Evolutionary conservation across 2,888 invertebrate species (phyloP).

Genomic region (Caenorhabditis sp.): DNA sequence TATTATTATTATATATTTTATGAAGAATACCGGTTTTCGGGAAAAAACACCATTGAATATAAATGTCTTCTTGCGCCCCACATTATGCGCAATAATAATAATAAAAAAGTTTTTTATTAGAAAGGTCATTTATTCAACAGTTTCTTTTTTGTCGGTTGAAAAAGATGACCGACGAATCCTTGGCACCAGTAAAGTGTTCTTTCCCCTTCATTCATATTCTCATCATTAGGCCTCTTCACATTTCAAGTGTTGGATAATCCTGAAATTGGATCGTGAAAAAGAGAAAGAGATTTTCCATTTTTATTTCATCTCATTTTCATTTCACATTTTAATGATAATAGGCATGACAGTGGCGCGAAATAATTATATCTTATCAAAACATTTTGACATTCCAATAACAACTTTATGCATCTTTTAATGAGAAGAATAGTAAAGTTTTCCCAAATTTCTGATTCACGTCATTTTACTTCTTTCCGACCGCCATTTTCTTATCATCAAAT

Average conservation of each 20-base stretch:
- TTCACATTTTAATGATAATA: too few species aligned
- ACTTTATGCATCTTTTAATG: neutral
- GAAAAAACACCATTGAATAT: too few species aligned
- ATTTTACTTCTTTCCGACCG: neutral
- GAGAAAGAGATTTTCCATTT: too few species aligned
- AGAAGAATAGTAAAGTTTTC: neutral
- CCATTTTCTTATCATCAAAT: too few species aligned
- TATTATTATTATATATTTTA: neutral
- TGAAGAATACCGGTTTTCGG: neutral
- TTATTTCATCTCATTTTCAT: too few species aligned
- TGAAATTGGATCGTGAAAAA: too few species aligned
- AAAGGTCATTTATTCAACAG: neutral
- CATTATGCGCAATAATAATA: neutral
- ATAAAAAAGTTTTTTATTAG: neutral
- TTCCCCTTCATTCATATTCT: too few species aligned
- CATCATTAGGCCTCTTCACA: too few species aligned
- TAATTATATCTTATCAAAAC: neutral
- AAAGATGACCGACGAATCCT: too few species aligned
- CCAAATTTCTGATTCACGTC: neutral
- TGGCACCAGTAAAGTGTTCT: too few species aligned
- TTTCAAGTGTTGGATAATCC: too few species aligned
- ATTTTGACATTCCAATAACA: slow-evolving; percentile 5
- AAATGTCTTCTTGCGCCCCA: neutral
- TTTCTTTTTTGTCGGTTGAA: neutral
- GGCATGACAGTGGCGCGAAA: too few species aligned